phyloP scores from a whole-genome alignment of 2,888 invertebrate genomes.

The Euplagia quadripunctaria region DNA sequence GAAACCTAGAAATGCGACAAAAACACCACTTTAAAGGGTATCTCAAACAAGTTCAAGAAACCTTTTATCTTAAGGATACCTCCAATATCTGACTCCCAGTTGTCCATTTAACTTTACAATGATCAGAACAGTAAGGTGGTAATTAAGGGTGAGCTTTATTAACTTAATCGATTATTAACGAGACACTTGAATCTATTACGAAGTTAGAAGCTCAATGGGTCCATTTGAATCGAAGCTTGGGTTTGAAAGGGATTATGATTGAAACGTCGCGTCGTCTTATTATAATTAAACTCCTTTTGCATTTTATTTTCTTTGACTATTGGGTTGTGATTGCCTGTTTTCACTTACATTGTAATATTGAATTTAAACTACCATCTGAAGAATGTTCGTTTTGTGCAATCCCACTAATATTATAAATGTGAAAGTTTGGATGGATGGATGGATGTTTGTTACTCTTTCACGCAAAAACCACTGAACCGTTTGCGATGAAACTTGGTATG shows the following conservation, averaged over 20 bases:
- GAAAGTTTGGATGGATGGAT: too few species aligned
- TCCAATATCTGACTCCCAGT: background rate
- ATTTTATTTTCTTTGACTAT: too few species aligned
- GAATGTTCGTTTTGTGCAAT: too few species aligned
- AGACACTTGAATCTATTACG: slow-evolving; percentile 26
- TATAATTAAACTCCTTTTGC: too few species aligned
- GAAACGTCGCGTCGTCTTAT: background rate
- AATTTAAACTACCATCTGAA: too few species aligned
- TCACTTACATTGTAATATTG: too few species aligned
- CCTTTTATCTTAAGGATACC: background rate
- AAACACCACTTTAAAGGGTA: background rate
- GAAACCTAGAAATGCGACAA: too few species aligned
- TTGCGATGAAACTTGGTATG: too few species aligned
- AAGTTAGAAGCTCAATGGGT: slow-evolving; percentile 17
- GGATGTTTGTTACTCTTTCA: too few species aligned
- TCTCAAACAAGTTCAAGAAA: background rate
- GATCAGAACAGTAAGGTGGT: slow-evolving; percentile 12
- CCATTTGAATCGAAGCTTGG: background rate
- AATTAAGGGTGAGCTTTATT: slow-evolving; percentile 30
- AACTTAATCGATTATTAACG: slow-evolving; percentile 31
- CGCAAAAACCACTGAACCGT: too few species aligned
- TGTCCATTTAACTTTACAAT: slow-evolving; percentile 8
- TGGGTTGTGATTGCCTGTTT: too few species aligned
- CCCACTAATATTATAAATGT: too few species aligned
- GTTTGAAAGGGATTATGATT: slow-evolving; percentile 4